Evolutionary conservation across 2,113 vertebrate genomes (phyloP).

Genomic region (Synchiropus splendidus): DNA sequence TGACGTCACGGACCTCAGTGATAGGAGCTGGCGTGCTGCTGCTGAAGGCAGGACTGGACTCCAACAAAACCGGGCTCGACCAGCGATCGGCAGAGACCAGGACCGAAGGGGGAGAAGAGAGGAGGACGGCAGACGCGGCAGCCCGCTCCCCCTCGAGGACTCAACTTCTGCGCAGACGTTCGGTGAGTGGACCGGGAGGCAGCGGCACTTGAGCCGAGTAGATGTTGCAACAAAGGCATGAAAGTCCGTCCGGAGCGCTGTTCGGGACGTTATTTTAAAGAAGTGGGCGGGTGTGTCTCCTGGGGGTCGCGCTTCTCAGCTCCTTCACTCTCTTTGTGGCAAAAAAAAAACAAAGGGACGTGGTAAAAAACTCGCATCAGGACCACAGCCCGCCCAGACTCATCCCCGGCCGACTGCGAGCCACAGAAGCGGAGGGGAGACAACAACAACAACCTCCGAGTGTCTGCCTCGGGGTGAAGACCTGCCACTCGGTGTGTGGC

Average conservation of each 20-base stretch:
- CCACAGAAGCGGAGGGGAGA: background rate
- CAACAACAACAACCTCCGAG: no score
- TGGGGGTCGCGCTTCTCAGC: no score
- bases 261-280: no score
- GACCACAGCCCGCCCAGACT: conserved; percentile 57
- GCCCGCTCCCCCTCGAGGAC: conserved; percentile 21
- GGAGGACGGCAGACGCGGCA: conserved; percentile 17
- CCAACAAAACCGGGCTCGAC: conserved; percentile 40
- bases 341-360: conserved; percentile 48
- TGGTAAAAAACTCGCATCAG: conserved; percentile 65
- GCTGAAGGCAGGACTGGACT: conserved; percentile 36
- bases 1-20: conserved; percentile 48
- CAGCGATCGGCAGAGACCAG: conserved; percentile 18
- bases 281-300: no score
- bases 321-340: conserved; percentile 20
- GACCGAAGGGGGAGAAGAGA: conserved; percentile 12
- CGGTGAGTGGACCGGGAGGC: conserved; percentile 32
- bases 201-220: no score
- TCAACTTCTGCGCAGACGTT: conserved; percentile 41
- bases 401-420: conserved; percentile 65
- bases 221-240: background rate
- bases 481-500: no score
- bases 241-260: background rate
- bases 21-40: conserved; percentile 33
- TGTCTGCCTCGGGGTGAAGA: no score